Evolutionary conservation across 2,797 vertebrate species (phyloP), one percentile per base, ranked within the genome.

Genomic region (Cetoscarus ocellatus): DNA sequence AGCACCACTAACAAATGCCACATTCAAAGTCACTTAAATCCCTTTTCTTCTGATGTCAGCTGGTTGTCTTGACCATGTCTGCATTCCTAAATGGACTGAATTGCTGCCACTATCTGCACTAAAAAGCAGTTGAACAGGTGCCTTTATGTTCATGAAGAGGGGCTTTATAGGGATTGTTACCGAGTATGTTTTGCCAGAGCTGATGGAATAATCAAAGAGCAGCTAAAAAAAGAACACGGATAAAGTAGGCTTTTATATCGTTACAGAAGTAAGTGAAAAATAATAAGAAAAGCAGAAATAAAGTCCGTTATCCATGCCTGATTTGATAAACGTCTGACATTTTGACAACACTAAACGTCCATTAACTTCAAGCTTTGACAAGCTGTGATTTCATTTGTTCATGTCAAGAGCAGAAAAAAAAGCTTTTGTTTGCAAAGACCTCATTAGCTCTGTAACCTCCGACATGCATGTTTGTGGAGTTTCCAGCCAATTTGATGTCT

Each of bases 371-470:
- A n/a, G 45, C 54, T 73, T 67, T 87, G 82, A 87, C 67, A 76
- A 72, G 43, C 66, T 60, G 27, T 18, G 45, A 44, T 53, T 70
- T 70, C 50, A 67, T 45, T 49, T 67, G 36, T 48, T 58, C 36
- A 58, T 71, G 3, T 50, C 49, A 11, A 53, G 48, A 43, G 57
- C 27, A 36, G 27, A 27, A 27, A 27, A n/a, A 67, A 77, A 70
- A 43, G 50, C 50, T 59, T 80, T 67, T 79, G 60, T 82, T 80
- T 67, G 52, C 62, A 55, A 78, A 80, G 79, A 67, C 69, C 65
- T 90, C 61, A 77, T 86, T 90, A 86, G 67, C 75, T 75, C 56
- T 8, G 62, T 74, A 78, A 80, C 80, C 72, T 85, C 80, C 3
- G 39, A 70, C 70, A 50, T 38, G 56, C n/a, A 68, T 61, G 71